These are phyloP conservation scores for Sinhomidia bicolor DNA, from an alignment of 2,888 invertebrate genomes.

Conservation along the genomic window DNA sequence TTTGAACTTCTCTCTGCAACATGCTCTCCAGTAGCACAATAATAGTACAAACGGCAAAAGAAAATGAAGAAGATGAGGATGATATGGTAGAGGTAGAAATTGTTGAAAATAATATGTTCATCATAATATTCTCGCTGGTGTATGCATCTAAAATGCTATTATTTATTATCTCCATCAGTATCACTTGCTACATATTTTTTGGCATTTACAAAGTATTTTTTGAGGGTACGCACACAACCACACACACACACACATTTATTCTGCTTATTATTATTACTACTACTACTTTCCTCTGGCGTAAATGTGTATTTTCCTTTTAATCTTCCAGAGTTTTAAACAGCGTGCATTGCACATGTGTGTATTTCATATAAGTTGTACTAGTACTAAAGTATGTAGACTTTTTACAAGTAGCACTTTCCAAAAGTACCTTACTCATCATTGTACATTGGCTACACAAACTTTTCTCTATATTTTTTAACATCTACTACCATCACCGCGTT, in stretches of 20 bases:
- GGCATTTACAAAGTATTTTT: neutral
- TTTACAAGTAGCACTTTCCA: neutral
- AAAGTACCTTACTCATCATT: conserved; percentile 6
- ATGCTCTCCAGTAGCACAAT: too few species aligned
- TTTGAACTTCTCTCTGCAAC: too few species aligned
- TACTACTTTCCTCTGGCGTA: too few species aligned
- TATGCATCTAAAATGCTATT: neutral
- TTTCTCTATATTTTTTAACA: neutral
- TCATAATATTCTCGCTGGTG: neutral
- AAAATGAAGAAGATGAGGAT: too few species aligned
- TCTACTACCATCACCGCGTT: neutral
- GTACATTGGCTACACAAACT: conserved; percentile 1
- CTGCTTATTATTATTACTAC: neutral
- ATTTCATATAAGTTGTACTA: neutral
- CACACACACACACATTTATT: too few species aligned
- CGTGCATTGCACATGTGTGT: neutral
- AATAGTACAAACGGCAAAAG: too few species aligned
- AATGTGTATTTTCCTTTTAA: neutral
- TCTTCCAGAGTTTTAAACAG: neutral
- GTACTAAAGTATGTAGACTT: neutral
- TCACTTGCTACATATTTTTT: neutral
- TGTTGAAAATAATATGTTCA: neutral
- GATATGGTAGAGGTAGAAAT: neutral
- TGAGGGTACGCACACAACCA: too few species aligned
- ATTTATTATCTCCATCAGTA: neutral